Evolutionary conservation across 2,888 invertebrate genomes (phyloP), one percentile per base, ranked within the genome.

Genomic region (Hirtodrosophila alboralis): DNA sequence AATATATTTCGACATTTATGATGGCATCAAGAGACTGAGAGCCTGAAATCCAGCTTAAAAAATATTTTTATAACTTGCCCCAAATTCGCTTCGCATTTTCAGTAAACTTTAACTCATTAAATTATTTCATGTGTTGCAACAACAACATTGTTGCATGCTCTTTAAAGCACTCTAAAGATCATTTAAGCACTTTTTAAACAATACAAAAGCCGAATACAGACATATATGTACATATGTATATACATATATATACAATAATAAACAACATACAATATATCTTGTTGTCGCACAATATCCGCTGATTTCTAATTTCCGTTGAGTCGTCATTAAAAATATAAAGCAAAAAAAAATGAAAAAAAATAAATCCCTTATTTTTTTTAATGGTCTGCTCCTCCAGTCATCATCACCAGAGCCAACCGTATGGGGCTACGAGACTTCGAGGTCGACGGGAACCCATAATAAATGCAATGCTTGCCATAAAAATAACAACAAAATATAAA

Each of bases 241-340:
- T 27, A 23, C 18, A 12, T 49, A 27, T 44, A 28, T 40, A 3
- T 30, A 16, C 23, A 43, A 37, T 47, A 57, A 58, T 65, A 65
- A 70, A 65, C 28, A 61, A 30, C 41, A 57, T 57, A 54, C 45
- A 70, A 49, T 57, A 65, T 70, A 53, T 65, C 44, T 51, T 66
- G 67, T 65, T 68, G 83, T 70, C 70, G 60, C 63, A 65, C 75
- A 70, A 67, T 80, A 75, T 81, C 81, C 81, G 84, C 61, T 64
- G 78, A 84, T 77, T 81, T 84, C 81, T 81, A 81, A 81, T 81
- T 81, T 81, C 81, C 81, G 84, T 71, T 62, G 69, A 70, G 68
- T 60, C 44, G 67, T 63, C 78, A 67, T 75, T 81, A 73, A 78
- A 81, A 66, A 60, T 23, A 23, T 23, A 33, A 13, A 44, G 28